Evolutionary conservation across 1,140 invertebrate species (phyloP).

Genomic region (Drosophila albomicans): DNA sequence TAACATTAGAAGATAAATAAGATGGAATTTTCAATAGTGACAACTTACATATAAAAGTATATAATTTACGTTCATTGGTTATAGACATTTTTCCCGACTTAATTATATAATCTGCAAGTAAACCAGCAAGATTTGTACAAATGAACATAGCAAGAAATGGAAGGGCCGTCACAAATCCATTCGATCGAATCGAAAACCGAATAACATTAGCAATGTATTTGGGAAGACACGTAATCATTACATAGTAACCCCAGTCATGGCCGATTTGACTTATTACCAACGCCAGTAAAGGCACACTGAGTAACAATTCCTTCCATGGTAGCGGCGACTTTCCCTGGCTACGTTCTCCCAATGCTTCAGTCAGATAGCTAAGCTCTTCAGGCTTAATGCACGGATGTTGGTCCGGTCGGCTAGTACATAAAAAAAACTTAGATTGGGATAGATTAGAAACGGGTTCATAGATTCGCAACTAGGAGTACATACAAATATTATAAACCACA

Average conservation of each 20-base stretch:
- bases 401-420: conserved; percentile 87
- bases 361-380: conserved; percentile 88
- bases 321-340: conserved; percentile 60
- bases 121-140: conserved; percentile 42
- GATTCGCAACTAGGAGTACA: conserved; percentile 38
- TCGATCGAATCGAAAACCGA: conserved; percentile 42
- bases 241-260: conserved; percentile 95
- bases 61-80: conserved; percentile 34
- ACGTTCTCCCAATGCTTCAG: conserved; percentile 55
- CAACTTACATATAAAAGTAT: conserved; percentile 47
- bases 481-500: conserved; percentile 90
- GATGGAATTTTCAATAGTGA: no score
- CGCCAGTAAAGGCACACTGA: conserved; percentile 87
- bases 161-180: conserved; percentile 58
- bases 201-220: conserved; percentile 68
- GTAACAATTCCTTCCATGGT: conserved; percentile 87
- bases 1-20: not conserved
- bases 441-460: no score
- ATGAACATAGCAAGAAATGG: conserved; percentile 66
- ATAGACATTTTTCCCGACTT: conserved; percentile 13
- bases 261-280: conserved; percentile 87
- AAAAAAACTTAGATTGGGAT: not conserved
- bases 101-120: conserved; percentile 56
- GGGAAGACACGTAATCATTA: conserved; percentile 94
- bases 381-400: conserved; percentile 90